Conservation (phyloP, 2,888 invertebrate genomes). For the Drosophila buzzatii region DNA sequence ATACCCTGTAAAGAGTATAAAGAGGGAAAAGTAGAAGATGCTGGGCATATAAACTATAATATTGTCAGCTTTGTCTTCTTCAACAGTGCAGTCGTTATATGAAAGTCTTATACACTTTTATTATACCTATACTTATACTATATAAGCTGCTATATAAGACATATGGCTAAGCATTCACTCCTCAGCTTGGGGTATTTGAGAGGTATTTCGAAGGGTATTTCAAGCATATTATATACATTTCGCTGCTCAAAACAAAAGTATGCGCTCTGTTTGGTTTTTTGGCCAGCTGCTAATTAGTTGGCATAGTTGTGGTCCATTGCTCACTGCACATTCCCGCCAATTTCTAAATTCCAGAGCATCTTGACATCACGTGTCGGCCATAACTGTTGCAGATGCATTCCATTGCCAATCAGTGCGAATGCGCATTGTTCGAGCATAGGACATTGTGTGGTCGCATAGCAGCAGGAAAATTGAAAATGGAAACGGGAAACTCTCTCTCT, state of each 20-base stretch:
- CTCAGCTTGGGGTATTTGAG: too few relatives aligned
- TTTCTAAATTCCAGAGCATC: slow-evolving; percentile 65
- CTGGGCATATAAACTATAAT: background rate
- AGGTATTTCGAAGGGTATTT: background rate
- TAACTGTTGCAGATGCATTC: slow-evolving; percentile 70
- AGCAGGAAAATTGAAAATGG: slow-evolving; percentile 43
- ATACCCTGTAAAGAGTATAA: background rate
- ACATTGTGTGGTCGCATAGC: slow-evolving; percentile 56
- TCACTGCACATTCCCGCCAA: slow-evolving; percentile 63
- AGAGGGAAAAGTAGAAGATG: background rate
- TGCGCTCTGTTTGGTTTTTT: slow-evolving; percentile 46
- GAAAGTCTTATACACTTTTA: slow-evolving; percentile 1
- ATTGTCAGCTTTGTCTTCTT: background rate
- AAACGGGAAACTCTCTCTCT: slow-evolving; percentile 14
- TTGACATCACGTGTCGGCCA: slow-evolving; percentile 73
- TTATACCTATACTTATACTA: background rate
- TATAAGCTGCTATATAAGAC: background rate
- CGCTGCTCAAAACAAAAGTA: slow-evolving; percentile 6
- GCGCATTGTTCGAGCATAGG: slow-evolving; percentile 28
- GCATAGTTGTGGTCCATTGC: slow-evolving; percentile 15
- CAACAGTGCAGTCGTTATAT: too few relatives aligned
- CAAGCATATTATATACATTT: background rate
- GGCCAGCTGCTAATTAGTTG: slow-evolving; percentile 60
- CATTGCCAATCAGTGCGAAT: slow-evolving; percentile 63
- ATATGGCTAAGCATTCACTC: background rate